A percentile compares a stretch with the other conserved stretches of the same genome.
phyloP scores from a whole-genome alignment of 2,113 vertebrate genomes.

The Caretta caretta region DNA sequence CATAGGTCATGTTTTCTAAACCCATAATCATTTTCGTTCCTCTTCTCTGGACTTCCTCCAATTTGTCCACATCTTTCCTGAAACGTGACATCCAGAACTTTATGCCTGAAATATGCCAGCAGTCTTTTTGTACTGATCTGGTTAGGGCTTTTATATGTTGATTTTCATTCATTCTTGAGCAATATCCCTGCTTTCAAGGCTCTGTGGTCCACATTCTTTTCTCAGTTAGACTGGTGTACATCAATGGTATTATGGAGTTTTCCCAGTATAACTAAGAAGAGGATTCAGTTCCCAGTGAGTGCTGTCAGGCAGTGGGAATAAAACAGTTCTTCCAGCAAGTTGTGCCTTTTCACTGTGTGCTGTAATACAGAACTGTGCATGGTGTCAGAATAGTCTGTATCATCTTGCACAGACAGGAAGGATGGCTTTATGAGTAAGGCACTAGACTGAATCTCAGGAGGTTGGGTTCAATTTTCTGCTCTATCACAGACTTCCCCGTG shows the following conservation, averaged over 20 bases:
- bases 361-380: neutral
- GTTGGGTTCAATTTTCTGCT: neutral
- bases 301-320: neutral
- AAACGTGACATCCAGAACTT: no score
- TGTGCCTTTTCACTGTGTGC: rapidly evolving
- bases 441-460: rapidly evolving
- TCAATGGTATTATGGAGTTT: neutral
- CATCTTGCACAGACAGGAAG: neutral
- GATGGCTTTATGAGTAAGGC: rapidly evolving
- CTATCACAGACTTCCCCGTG: neutral
- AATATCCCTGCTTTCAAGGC: neutral
- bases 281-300: neutral
- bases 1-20: no score
- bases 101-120: neutral
- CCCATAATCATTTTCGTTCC: no score
- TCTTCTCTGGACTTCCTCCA: no score
- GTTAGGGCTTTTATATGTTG: neutral
- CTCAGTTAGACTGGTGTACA: neutral
- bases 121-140: neutral
- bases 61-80: no score
- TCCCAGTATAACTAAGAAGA: neutral
- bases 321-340: neutral
- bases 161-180: neutral
- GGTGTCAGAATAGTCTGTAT: neutral
- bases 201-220: neutral